Evolutionary conservation across 2,797 vertebrate genomes (phyloP).

Genomic region (Melanotaenia boesemani): DNA sequence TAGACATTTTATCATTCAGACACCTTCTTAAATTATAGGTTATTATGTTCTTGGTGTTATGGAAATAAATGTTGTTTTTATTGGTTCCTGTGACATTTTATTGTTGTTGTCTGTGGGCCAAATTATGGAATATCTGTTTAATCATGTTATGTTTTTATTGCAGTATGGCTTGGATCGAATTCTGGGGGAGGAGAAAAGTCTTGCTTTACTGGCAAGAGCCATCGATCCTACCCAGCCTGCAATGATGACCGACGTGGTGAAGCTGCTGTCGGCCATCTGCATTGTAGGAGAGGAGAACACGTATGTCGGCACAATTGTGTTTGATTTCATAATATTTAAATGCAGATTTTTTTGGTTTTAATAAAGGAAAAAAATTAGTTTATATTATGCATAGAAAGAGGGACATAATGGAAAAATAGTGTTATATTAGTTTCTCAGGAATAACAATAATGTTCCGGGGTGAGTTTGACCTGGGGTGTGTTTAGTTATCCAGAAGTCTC

Average conservation of each 20-base stretch:
- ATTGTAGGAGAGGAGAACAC: conserved; percentile 98
- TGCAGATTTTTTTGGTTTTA: not conserved
- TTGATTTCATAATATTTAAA: conserved; percentile 17
- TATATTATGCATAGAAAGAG: too few species aligned
- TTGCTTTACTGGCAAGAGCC: conserved; percentile 89
- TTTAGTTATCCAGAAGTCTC: not conserved
- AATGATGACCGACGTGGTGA: conserved; percentile 97
- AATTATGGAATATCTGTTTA: conserved; percentile 18
- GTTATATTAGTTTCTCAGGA: not conserved
- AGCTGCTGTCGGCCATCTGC: conserved; percentile 97
- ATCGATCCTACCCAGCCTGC: conserved; percentile 90
- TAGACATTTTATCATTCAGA: conserved; percentile 6
- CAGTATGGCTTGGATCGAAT: conserved; percentile 98
- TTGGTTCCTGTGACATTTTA: not conserved
- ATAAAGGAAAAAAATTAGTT: not conserved
- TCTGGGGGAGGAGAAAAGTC: conserved; percentile 93
- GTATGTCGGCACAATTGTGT: conserved; percentile 79
- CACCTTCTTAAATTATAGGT: not conserved
- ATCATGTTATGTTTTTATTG: conserved; percentile 40
- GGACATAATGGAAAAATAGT: too few species aligned
- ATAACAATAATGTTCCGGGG: not conserved
- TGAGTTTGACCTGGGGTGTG: not conserved
- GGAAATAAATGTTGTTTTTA: not conserved
- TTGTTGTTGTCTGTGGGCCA: conserved; percentile 21
- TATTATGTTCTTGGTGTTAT: not conserved